Base-by-base conservation (phyloP, 2,113 vertebrate species). In the Gallinago media region DNA sequence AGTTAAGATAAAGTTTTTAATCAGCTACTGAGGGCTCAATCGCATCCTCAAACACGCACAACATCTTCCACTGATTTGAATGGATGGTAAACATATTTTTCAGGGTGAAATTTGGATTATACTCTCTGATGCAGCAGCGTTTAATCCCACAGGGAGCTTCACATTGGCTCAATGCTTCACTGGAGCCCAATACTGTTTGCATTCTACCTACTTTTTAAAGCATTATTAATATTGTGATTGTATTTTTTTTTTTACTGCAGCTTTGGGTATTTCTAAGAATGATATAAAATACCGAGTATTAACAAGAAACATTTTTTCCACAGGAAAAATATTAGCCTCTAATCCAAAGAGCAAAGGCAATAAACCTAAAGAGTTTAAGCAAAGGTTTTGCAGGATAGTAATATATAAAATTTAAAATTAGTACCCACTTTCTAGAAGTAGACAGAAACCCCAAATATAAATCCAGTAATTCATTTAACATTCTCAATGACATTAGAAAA, bases 371-470 rank as follows among this genome's bases (percentile, higher is more conserved):
- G 85, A 87, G 82, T 94, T 94, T 93, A 94, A 95, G 71, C 73
- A 96, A 97, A 92, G 83, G 58, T 94, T 94, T 95, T 83, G 68
- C 54, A 94, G 74, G 70, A 61, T 40, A 88, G 74, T 52, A 96
- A 95, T 91, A 92, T 17, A 23, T 89, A 95, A 75, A 47, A 96
- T n/a, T 94, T 89, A 95, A 97, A 98, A 98, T 96, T 83, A 97
- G 96, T 96, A 94, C 15, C 42, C 55, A 79, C 70, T 96, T 72
- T 94, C 96, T 92, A 96, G 82, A 92, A 95, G 87, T 92, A 96
- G 82, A 85, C 67, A 96, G 73, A 31, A 91, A 95, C 86, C 18
- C 79, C 66, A 85, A 77, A 94, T 97, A 74, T 56, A 93, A 96
- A 66, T 89, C 36, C 88, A 94, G 62, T 82, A 96, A 96, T 96